Percentiles rank a stretch among this genome's conserved stretches.
phyloP scores from a whole-genome alignment of 2,113 vertebrate genomes.

The Pseudolaguvia tuberculata region DNA sequence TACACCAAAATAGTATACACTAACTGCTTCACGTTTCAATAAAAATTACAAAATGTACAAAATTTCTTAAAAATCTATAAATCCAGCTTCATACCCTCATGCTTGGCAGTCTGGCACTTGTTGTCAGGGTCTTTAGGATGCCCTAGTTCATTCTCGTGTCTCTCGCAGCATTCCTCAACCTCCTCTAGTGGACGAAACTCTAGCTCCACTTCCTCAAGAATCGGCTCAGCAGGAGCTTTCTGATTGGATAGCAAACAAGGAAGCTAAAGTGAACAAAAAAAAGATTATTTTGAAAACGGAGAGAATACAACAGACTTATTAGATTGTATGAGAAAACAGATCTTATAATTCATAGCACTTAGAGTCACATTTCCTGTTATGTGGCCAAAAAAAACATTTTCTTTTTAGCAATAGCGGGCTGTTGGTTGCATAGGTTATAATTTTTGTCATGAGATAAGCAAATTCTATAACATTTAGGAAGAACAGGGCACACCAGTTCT shows the following conservation, averaged over 20 bases:
- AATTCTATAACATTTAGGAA: neutral
- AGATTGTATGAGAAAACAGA: neutral
- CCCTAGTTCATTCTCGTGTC: slow-evolving; percentile 78
- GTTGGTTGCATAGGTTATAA: neutral
- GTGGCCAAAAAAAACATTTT: neutral
- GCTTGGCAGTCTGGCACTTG: slow-evolving; percentile 57
- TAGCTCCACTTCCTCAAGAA: slow-evolving; percentile 93
- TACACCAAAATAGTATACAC: too few species aligned
- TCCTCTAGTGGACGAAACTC: slow-evolving; percentile 90
- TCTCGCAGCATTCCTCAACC: slow-evolving; percentile 81
- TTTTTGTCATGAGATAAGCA: neutral
- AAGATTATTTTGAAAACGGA: neutral
- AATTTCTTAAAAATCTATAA: neutral
- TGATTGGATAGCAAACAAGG: slow-evolving; percentile 50
- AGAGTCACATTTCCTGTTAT: neutral
- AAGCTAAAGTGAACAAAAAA: neutral
- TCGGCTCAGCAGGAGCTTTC: slow-evolving; percentile 94
- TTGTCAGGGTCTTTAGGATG: slow-evolving; percentile 85
- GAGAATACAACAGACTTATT: neutral
- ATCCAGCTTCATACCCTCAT: slow-evolving; percentile 62
- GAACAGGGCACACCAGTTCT: neutral
- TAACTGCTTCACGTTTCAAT: too few species aligned
- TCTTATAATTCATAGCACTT: neutral
- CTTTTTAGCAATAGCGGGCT: too few species aligned
- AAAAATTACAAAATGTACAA: too few species aligned